A percentile compares a stretch with the other conserved stretches of the same genome.
Conservation (phyloP, 2,888 invertebrate species). For the Ecliptopera silaceata region DNA sequence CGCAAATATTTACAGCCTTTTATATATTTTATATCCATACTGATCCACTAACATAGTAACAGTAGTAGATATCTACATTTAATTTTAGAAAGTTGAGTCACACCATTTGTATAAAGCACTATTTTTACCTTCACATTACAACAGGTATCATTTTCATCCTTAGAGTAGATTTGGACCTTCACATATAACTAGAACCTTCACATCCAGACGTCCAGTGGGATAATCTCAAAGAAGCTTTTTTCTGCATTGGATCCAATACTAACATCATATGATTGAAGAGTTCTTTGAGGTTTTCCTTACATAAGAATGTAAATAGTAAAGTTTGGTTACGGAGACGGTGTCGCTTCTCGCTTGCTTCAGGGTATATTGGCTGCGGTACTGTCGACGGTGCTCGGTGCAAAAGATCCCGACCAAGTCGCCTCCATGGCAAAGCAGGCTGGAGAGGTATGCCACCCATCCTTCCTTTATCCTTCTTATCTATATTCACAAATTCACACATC, state of each 20-base stretch:
- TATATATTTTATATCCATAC: slow-evolving; percentile 57
- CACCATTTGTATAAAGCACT: slow-evolving; percentile 68
- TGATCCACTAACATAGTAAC: slow-evolving; percentile 73
- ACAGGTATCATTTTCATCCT: slow-evolving; percentile 55
- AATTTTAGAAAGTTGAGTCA: slow-evolving; percentile 50
- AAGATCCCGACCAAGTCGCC: slow-evolving; percentile 95
- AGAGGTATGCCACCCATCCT: slow-evolving; percentile 90
- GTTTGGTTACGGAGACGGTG: slow-evolving; percentile 80
- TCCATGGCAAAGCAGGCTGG: slow-evolving; percentile 97
- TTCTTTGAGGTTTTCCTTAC: slow-evolving; percentile 65
- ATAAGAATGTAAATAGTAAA: slow-evolving; percentile 76
- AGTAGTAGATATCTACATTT: slow-evolving; percentile 71
- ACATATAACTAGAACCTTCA: slow-evolving; percentile 65
- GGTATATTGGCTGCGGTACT: slow-evolving; percentile 96
- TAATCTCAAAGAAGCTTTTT: slow-evolving; percentile 46
- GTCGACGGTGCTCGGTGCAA: slow-evolving; percentile 94
- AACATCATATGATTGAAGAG: slow-evolving; percentile 1
- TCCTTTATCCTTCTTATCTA: slow-evolving; percentile 62
- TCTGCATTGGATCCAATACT: too few relatives aligned
- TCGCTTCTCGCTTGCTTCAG: slow-evolving; percentile 88
- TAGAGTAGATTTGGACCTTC: slow-evolving; percentile 61
- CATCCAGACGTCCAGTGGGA: slow-evolving; percentile 52
- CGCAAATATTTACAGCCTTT: slow-evolving; percentile 38
- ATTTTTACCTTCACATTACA: slow-evolving; percentile 68
- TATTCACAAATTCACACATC: slow-evolving; percentile 22